Conservation (phyloP, 2,113 vertebrate species). For the Crocuta crocuta region DNA sequence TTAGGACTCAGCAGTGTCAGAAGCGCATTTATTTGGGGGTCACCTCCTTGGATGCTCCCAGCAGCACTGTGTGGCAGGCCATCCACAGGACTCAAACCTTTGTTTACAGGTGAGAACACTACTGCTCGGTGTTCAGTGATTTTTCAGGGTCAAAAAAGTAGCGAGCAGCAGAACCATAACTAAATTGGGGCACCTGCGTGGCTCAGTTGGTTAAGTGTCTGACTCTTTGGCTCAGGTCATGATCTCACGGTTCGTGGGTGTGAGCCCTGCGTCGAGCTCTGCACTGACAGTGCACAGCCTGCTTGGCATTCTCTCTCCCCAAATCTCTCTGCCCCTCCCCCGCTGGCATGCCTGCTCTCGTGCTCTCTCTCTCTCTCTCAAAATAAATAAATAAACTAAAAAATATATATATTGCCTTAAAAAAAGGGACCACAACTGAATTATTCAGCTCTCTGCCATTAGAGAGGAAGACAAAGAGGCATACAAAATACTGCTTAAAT, state of each 20-base stretch:
- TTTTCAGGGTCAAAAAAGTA: not conserved
- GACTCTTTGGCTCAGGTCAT: too few relatives aligned
- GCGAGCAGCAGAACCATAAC: not conserved
- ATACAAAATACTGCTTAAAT: not conserved
- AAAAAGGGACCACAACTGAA: not conserved
- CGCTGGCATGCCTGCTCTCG: too few relatives aligned
- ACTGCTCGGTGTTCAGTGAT: not conserved
- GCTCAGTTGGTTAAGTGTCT: too few relatives aligned
- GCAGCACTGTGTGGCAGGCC: not conserved
- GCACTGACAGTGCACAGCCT: too few relatives aligned
- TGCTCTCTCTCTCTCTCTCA: too few relatives aligned
- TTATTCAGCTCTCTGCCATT: not conserved
- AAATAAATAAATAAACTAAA: too few relatives aligned
- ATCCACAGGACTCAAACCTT: not conserved
- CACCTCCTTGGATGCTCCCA: not conserved
- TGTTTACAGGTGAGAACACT: slow-evolving; percentile 37
- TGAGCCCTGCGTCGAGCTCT: too few relatives aligned
- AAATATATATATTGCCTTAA: too few relatives aligned
- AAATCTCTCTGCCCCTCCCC: too few relatives aligned
- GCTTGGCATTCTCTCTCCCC: too few relatives aligned
- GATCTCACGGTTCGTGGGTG: too few relatives aligned
- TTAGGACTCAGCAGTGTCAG: not conserved
- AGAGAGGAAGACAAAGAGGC: not conserved
- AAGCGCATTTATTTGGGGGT: slow-evolving; percentile 33
- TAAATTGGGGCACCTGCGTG: not conserved